phyloP scores from a whole-genome alignment of 2,888 invertebrate species.

The Rhagophthalmus giganteus region DNA sequence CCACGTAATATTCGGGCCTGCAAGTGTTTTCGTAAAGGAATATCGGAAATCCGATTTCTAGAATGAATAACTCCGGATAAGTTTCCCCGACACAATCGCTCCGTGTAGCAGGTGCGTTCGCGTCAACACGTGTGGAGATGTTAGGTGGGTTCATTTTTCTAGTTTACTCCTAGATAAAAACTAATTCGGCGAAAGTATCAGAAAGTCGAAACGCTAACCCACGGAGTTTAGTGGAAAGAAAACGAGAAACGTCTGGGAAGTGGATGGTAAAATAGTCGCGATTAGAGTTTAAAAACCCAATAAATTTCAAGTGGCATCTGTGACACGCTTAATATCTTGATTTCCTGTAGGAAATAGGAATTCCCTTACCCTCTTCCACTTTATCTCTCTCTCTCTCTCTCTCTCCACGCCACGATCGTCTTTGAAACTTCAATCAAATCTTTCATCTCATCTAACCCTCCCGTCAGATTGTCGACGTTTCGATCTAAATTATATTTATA shows the following conservation, averaged over 20 bases:
- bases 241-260: too few species aligned
- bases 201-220: too few species aligned
- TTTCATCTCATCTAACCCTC: constrained; percentile 20
- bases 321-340: constrained; percentile 41
- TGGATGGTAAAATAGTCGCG: constrained; percentile 22
- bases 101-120: background rate
- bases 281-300: constrained; percentile 39
- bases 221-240: too few species aligned
- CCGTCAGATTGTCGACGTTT: constrained; percentile 19
- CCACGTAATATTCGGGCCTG: background rate
- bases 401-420: constrained; percentile 12
- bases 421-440: constrained; percentile 22
- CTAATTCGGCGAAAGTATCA: too few species aligned
- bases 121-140: constrained; percentile 7
- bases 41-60: background rate
- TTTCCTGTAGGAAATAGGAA: constrained; percentile 35
- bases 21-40: background rate
- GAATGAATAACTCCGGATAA: background rate
- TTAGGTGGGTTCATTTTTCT: too few species aligned
- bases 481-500: constrained; percentile 25
- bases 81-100: constrained; percentile 1
- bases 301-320: constrained; percentile 44
- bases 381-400: constrained; percentile 5
- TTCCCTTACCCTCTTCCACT: constrained; percentile 6
- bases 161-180: too few species aligned